Evolutionary conservation across 2,888 invertebrate species (phyloP), one percentile per base, ranked within the genome.

Genomic region (Lasioglossum zephyrum): DNA sequence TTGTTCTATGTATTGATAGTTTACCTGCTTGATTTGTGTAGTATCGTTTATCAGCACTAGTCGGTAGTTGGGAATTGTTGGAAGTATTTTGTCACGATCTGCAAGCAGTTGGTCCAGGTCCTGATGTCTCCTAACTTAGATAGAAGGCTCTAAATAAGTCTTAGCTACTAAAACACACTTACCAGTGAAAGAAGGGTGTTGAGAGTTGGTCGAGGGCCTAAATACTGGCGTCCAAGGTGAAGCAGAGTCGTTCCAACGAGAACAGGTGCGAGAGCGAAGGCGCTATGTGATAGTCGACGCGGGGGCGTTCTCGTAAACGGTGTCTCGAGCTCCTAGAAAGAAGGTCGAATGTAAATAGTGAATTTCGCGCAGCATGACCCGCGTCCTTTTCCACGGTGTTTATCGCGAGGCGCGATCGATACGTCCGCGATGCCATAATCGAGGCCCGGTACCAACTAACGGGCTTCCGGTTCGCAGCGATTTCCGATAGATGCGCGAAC

Each of bases 331-430:
- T 57, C 57, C 16, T 31, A 13, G 39, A 41, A 39, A 75, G 44
- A 72, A 2, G 60, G 5, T 73, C 66, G 77, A 60, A 41, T 81
- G 82, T 85, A 77, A 47, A 83, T 74, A 83, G 72, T 79, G 79
- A 80, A 73, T 77, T 47, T 73, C 77, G 63, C 49, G 49, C 22
- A 73, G 73, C 76, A 31, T 60, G 36, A 9, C 44, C 36, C 41
- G 31, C 31, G 36, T 53, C 36, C 41, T n/a, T 26, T 44, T 78
- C 66, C 22, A 60, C 66, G 44, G 36, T 31, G 26, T 57, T 69
- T 74, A 41, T 66, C 39, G 60, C 73, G 36, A 53, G 53, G 57
- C 77, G 77, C 72, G n/a, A 44, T 70, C 22, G 47, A 72, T 57
- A 8, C 63, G 53, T 49, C 47, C 44, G 76, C 63, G 72, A 83